Evolutionary conservation across 1,140 invertebrate genomes (phyloP).

Genomic region (Aphelinus certus): DNA sequence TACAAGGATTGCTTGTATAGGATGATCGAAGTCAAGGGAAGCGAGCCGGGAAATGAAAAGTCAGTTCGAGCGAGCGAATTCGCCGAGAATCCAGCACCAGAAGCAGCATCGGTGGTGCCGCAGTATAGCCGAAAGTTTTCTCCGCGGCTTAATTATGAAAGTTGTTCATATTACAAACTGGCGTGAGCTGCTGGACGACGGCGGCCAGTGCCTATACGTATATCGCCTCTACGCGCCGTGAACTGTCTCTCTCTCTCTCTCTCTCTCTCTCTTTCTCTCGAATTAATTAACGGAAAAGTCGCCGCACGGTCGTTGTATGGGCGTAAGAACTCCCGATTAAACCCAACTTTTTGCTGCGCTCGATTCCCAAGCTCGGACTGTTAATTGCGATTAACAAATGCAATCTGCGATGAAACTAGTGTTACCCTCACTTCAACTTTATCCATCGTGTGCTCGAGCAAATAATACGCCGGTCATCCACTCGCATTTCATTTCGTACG

Average conservation of each 20-base stretch:
- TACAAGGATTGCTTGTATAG: neutral
- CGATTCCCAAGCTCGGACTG: neutral
- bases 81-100: neutral
- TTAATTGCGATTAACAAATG: conserved; percentile 15
- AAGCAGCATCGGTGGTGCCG: conserved; percentile 23
- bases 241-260: neutral
- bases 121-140: conserved; percentile 43
- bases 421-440: no score
- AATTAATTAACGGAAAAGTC: conserved; percentile 55
- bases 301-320: neutral
- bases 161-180: conserved; percentile 48
- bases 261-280: conserved; percentile 26
- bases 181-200: neutral
- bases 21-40: neutral
- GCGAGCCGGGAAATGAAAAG: conserved; percentile 33
- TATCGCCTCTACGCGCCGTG: no score
- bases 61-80: neutral
- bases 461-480: no score
- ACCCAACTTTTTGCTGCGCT: neutral
- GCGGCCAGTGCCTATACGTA: no score
- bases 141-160: conserved; percentile 53
- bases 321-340: neutral
- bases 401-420: neutral
- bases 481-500: no score
- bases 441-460: no score